phyloP scores from a whole-genome alignment of 2,888 invertebrate species.

The Campopleginae sp. region DNA sequence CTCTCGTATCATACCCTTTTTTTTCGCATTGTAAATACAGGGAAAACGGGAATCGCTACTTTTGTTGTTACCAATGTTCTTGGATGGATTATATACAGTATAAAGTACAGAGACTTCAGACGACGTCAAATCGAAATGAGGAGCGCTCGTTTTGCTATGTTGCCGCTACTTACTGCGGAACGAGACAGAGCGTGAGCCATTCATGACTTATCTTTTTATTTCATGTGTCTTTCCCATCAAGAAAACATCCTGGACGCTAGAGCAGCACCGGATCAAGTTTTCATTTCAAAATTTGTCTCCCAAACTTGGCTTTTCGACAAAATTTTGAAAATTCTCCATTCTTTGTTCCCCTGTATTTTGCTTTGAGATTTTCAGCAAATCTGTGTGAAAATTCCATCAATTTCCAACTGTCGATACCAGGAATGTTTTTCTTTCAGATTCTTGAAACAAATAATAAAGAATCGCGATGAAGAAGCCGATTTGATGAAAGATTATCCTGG shows the following conservation, averaged over 20 bases:
- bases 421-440: conserved; percentile 80
- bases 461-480: conserved; percentile 93
- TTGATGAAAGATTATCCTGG: conserved; percentile 96
- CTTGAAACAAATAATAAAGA: conserved; percentile 91
- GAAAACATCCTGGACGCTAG: not conserved
- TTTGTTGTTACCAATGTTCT: conserved; percentile 85
- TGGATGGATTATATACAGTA: conserved; percentile 81
- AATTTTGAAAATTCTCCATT: not conserved
- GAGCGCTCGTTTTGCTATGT: conserved; percentile 91
- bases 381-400: not conserved
- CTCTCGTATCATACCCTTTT: conserved; percentile 19
- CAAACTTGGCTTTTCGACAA: not conserved
- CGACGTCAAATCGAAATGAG: conserved; percentile 90
- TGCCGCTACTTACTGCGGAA: conserved; percentile 93
- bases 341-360: too few relatives aligned
- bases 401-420: not conserved
- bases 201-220: not conserved
- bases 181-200: conserved; percentile 90
- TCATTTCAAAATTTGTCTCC: not conserved
- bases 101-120: conserved; percentile 84
- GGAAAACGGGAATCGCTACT: conserved; percentile 44
- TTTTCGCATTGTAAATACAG: conserved; percentile 17
- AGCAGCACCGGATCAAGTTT: not conserved
- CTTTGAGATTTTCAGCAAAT: too few relatives aligned
- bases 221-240: not conserved